A percentile compares a stretch with the other conserved stretches of the same genome.
phyloP scores from a whole-genome alignment of 2,888 invertebrate species.

The Fragum sueziense region DNA sequence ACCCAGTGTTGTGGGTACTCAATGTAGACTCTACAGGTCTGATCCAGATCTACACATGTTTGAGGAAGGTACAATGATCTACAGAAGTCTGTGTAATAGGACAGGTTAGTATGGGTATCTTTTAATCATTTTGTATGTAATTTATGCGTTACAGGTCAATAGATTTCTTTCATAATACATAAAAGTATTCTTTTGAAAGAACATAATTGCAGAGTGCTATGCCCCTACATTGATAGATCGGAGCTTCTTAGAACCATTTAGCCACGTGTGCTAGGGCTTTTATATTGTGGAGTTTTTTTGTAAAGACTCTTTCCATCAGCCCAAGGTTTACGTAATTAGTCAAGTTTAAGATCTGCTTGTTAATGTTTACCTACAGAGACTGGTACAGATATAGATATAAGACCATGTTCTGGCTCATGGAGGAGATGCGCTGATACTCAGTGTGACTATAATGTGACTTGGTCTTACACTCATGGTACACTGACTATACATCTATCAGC shows the following conservation, averaged over 20 bases:
- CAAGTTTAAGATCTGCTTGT: no score
- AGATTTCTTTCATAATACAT: no score
- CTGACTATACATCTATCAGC: neutral
- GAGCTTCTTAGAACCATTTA: no score
- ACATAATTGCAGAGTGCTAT: no score
- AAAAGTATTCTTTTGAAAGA: no score
- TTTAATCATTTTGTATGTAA: no score
- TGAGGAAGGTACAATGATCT: neutral
- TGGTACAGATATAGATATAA: neutral
- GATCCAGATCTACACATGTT: neutral
- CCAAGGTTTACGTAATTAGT: no score
- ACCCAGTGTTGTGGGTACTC: neutral
- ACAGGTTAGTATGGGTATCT: neutral
- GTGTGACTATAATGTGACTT: constrained; percentile 4
- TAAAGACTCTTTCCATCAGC: no score
- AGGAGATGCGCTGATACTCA: neutral
- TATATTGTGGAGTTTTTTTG: no score
- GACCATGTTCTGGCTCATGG: neutral
- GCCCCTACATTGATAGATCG: no score
- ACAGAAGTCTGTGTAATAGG: neutral
- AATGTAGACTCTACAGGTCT: neutral
- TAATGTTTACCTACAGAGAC: neutral
- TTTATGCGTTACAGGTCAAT: no score
- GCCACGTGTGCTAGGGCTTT: no score
- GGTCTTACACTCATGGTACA: neutral